Percentiles rank a stretch among this genome's conserved stretches.
phyloP scores from a whole-genome alignment of 2,888 invertebrate genomes.

The Patella depressa region DNA sequence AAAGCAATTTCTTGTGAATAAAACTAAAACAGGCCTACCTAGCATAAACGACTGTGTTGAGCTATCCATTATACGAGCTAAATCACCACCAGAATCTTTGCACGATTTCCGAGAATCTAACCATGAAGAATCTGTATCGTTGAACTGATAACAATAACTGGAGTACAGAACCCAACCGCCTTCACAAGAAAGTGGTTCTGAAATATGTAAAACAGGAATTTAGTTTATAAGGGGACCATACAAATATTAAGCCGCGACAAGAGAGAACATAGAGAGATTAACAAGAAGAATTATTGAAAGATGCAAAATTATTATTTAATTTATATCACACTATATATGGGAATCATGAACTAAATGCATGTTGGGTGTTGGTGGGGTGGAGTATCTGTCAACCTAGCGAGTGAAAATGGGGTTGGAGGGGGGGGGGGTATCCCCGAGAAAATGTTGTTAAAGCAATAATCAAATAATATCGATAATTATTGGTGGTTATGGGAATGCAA shows the following conservation, averaged over 20 bases:
- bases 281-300: background rate
- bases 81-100: conserved; percentile 27
- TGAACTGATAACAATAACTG: conserved; percentile 29
- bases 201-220: background rate
- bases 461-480: too few relatives aligned
- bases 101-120: conserved; percentile 32
- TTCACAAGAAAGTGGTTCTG: conserved; percentile 16
- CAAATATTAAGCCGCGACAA: too few relatives aligned
- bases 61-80: conserved; percentile 21
- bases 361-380: background rate
- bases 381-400: background rate
- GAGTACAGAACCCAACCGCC: conserved; percentile 26
- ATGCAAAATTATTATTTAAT: background rate
- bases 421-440: too few relatives aligned
- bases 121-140: conserved; percentile 31
- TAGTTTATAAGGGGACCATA: too few relatives aligned
- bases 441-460: too few relatives aligned
- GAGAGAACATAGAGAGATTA: background rate
- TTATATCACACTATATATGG: background rate
- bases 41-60: conserved; percentile 27
- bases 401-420: too few relatives aligned
- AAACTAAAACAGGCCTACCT: conserved; percentile 6
- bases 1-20: too few relatives aligned
- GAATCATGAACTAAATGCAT: background rate
- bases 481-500: too few relatives aligned